Evolutionary conservation across 2,797 vertebrate species (phyloP).

Genomic region (Sandelia bainsii): DNA sequence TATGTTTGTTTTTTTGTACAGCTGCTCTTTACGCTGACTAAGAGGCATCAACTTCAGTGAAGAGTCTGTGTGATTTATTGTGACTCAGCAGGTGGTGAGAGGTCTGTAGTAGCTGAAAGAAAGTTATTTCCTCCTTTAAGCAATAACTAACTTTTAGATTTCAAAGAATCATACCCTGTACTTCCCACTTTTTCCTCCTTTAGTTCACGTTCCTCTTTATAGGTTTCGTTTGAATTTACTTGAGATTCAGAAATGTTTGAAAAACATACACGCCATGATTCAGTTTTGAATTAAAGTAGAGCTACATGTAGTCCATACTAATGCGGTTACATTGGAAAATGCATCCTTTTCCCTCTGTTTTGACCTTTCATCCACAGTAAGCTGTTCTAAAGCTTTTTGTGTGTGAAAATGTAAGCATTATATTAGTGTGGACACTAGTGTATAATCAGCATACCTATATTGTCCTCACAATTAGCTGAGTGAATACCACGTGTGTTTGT

Average conservation of each 20-base stretch:
- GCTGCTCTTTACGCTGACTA: conserved; percentile 16
- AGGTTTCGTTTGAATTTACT: conserved; percentile 1
- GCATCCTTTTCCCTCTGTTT: background rate
- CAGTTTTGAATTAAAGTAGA: conserved; percentile 7
- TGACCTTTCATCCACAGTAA: background rate
- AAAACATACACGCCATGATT: background rate
- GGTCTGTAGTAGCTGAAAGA: conserved; percentile 16
- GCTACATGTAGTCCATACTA: background rate
- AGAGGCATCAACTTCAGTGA: background rate
- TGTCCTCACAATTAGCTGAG: no score
- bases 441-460: background rate
- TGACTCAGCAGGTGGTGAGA: conserved; percentile 62
- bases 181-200: conserved; percentile 66
- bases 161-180: conserved; percentile 14
- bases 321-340: background rate
- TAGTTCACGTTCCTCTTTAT: conserved; percentile 47
- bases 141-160: conserved; percentile 20
- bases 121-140: conserved; percentile 36
- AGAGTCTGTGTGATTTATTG: conserved; percentile 46
- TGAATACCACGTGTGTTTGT: no score
- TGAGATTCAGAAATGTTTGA: background rate
- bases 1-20: background rate
- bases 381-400: no score
- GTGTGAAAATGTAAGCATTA: conserved; percentile 13
- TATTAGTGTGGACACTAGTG: background rate